These are phyloP conservation scores for Crotalus viridis DNA, from an alignment of 2,113 vertebrate genomes.

Conservation along the genomic window DNA sequence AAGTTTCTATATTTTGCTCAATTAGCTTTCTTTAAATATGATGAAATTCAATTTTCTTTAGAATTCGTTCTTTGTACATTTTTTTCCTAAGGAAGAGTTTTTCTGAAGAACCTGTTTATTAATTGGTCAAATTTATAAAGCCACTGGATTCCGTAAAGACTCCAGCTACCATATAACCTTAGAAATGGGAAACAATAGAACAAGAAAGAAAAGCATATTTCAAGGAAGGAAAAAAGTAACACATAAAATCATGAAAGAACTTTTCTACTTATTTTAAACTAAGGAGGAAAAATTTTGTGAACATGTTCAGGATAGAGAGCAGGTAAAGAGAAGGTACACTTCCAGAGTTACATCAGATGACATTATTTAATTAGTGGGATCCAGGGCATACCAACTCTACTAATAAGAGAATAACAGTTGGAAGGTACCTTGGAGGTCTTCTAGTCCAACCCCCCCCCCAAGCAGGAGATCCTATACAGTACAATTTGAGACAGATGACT, in stretches of 20 bases:
- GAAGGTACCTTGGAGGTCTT: too few relatives aligned
- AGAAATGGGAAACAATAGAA: not conserved
- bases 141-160: not conserved
- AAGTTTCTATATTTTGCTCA: not conserved
- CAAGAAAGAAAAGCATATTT: not conserved
- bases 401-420: not conserved
- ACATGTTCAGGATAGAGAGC: not conserved
- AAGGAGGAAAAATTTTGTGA: not conserved
- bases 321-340: not conserved
- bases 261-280: not conserved
- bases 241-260: not conserved
- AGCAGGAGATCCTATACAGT: too few relatives aligned
- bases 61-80: not conserved
- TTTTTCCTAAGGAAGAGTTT: not conserved
- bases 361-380: not conserved
- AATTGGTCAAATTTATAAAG: not conserved
- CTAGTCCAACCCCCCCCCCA: too few relatives aligned
- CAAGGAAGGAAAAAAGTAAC: not conserved
- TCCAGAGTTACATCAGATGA: not conserved
- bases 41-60: not conserved
- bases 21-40: not conserved
- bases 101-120: not conserved
- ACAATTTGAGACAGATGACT: too few relatives aligned
- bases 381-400: not conserved
- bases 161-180: not conserved